Base-by-base conservation (phyloP, 2,888 invertebrate species). In the Nymphalis polychloros region DNA sequence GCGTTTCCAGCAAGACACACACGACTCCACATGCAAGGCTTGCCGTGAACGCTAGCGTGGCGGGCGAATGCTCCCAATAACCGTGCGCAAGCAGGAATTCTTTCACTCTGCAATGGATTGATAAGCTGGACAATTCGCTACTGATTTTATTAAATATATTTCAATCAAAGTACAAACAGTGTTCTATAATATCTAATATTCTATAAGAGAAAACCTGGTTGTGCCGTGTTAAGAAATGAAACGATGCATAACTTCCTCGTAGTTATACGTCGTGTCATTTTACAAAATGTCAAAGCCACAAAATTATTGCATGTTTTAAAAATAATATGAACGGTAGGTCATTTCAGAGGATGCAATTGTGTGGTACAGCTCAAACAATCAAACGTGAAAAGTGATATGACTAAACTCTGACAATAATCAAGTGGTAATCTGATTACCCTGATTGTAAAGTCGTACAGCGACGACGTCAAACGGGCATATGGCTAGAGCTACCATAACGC, bases 401-500 rank as follows among this genome's bases (percentile, higher is more conserved):
- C 19, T 55, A 16, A 31, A 57, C 16, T 31, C 8, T 16, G 31
- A 31, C n/a, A 19, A n/a, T n/a, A 41, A 19, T 41, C 57, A 35
- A 31, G 35, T 41, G 35, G 19, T 57, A 57, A 57, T 53, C 17
- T 7, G 81, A 84, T 84, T 93, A 95, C 96, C 96, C 94, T 98
- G 97, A 89, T 98, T 98, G 83, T 97, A 98, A 70, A 98, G 93
- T 74, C 98, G 93, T n/a, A 97, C 97, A 59, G 97, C 95, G 74
- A 96, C 93, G 47, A 97, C 96, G 85, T 98, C 98, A 81, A 98
- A 96, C 0, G 98, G 98, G 67, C 97, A 97, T 94, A 97, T 96
- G 71, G 94, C 93, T 0, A 96, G 76, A 7, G 96, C 95, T 31
- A 97, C 95, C 57, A 94, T 94, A 49, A 96, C 89, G 0, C 97